Percentiles rank a stretch among this genome's conserved stretches.
Evolutionary conservation across 2,113 vertebrate species (phyloP).

Genomic region (Rhinoderma darwinii): DNA sequence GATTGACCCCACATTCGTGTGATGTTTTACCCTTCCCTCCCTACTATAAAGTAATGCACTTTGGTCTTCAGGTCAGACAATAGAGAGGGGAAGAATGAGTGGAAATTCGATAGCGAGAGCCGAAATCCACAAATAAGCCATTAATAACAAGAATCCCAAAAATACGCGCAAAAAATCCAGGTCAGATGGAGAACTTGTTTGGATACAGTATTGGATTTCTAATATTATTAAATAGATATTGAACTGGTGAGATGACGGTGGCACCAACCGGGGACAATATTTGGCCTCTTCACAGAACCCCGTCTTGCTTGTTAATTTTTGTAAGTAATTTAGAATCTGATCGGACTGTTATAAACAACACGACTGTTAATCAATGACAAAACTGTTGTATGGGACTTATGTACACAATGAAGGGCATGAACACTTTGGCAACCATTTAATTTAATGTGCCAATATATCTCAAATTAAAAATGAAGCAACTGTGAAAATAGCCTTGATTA

Average conservation of each 20-base stretch:
- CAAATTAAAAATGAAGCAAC: too few species aligned
- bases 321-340: too few species aligned
- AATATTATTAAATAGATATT: not conserved
- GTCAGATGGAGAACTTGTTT: not conserved
- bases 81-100: not conserved
- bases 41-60: not conserved
- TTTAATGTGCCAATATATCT: too few species aligned
- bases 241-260: not conserved
- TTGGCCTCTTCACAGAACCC: not conserved
- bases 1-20: not conserved
- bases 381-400: not conserved
- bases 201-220: too few species aligned
- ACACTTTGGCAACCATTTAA: not conserved
- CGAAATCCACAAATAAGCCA: constrained; percentile 27
- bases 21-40: not conserved
- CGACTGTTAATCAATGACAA: constrained; percentile 14
- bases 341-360: not conserved
- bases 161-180: not conserved
- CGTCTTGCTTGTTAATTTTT: not conserved
- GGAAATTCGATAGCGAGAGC: not conserved
- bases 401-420: not conserved
- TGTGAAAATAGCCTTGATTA: not conserved
- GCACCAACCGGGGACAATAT: not conserved
- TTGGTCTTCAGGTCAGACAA: not conserved
- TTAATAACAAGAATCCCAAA: not conserved